Conservation (phyloP, 2,888 invertebrate species). For the Scotopteryx bipunctaria region DNA sequence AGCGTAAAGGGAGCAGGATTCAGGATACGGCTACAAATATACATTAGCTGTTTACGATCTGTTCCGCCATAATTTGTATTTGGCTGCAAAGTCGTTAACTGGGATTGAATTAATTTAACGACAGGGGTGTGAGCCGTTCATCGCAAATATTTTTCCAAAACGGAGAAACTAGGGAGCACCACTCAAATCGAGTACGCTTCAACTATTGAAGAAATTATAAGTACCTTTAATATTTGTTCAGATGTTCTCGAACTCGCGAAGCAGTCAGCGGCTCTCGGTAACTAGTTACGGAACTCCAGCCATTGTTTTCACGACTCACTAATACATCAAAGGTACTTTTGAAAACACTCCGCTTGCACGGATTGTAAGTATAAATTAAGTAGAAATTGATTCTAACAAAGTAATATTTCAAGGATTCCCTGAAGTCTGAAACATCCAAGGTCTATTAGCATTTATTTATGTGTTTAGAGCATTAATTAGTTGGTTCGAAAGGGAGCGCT, state of each 20-base stretch:
- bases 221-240: conserved; percentile 50
- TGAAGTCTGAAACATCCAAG: conserved; percentile 14
- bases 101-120: conserved; percentile 43
- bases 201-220: conserved; percentile 48
- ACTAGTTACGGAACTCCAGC: conserved; percentile 43
- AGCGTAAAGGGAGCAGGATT: conserved; percentile 38
- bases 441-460: conserved; percentile 20
- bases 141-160: conserved; percentile 38
- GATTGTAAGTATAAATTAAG: conserved; percentile 27
- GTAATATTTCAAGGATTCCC: conserved; percentile 21
- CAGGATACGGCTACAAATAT: conserved; percentile 39
- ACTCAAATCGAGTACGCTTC: conserved; percentile 44
- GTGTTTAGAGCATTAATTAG: conserved; percentile 40
- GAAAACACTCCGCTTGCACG: conserved; percentile 27
- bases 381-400: conserved; percentile 24
- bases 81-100: conserved; percentile 41
- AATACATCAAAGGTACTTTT: conserved; percentile 39
- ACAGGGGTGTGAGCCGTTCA: conserved; percentile 30
- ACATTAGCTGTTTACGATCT: conserved; percentile 44
- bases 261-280: conserved; percentile 42
- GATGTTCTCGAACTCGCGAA: conserved; percentile 47
- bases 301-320: conserved; percentile 39
- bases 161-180: conserved; percentile 26
- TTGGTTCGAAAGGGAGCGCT: conserved; percentile 40
- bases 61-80: conserved; percentile 42